These are phyloP conservation scores for Madoqua kirkii DNA, from an alignment of 2,113 vertebrate genomes.

Conservation along the genomic window DNA sequence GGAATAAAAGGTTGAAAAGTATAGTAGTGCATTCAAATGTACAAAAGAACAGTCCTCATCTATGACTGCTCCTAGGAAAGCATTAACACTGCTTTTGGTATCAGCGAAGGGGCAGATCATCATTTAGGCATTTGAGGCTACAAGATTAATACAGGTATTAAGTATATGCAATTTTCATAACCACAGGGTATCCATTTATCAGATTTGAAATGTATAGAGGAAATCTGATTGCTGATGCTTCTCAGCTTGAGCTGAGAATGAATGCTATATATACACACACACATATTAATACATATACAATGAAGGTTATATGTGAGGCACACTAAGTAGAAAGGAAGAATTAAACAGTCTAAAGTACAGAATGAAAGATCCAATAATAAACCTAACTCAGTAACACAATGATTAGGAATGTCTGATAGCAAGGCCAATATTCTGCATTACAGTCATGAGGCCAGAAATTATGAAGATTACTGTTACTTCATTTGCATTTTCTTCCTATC, in stretches of 20 bases:
- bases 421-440: not conserved
- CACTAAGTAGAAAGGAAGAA: not conserved
- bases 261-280: not conserved
- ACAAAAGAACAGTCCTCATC: not conserved
- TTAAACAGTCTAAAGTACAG: not conserved
- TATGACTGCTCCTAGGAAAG: not conserved
- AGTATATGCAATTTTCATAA: constrained; percentile 69
- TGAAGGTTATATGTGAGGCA: not conserved
- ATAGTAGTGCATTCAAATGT: not conserved
- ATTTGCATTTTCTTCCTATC: constrained; percentile 46
- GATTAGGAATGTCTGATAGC: not conserved
- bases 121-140: constrained; percentile 53
- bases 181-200: constrained; percentile 62
- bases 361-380: not conserved
- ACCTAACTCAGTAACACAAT: not conserved
- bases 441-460: not conserved
- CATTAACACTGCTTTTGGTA: constrained; percentile 12
- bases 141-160: constrained; percentile 51
- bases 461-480: not conserved
- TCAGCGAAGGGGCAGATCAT: constrained; percentile 35
- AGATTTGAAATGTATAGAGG: constrained; percentile 46
- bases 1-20: not conserved
- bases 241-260: constrained; percentile 33
- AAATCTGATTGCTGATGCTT: constrained; percentile 29
- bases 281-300: not conserved